A percentile compares a stretch with the other conserved stretches of the same genome.
Evolutionary conservation across 1,140 invertebrate genomes (phyloP).

Genomic region (Littorina saxatilis): DNA sequence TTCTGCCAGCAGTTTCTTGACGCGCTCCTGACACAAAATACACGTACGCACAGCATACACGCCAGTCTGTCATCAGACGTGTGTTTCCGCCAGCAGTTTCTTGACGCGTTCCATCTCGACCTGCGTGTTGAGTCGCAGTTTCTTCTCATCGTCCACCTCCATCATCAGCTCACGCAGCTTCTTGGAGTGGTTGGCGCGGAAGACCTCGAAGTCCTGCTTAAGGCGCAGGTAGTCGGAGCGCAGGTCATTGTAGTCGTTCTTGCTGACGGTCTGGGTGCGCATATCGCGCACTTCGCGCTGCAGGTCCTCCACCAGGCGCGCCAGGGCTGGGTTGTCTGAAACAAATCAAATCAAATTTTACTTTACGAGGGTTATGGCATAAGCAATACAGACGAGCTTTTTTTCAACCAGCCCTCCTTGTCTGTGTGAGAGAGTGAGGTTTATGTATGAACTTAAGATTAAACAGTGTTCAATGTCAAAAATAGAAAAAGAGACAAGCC

Average conservation of each 20-base stretch:
- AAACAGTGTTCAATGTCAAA: background rate
- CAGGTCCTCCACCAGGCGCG: slow-evolving; percentile 62
- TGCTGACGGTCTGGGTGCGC: slow-evolving; percentile 62
- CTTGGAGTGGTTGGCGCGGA: slow-evolving; percentile 64
- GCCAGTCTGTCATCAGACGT: slow-evolving; percentile 56
- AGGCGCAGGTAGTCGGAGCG: slow-evolving; percentile 65
- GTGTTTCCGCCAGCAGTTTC: slow-evolving; percentile 68
- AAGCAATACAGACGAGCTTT: too few relatives aligned
- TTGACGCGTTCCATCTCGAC: slow-evolving; percentile 75
- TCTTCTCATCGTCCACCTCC: slow-evolving; percentile 76
- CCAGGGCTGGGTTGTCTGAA: background rate
- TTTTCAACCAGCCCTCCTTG: background rate
- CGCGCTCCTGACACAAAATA: too few relatives aligned
- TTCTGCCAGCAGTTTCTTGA: too few relatives aligned
- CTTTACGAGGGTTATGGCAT: too few relatives aligned
- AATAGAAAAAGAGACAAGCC: too few relatives aligned
- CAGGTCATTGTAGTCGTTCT: slow-evolving; percentile 66
- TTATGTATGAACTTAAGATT: background rate
- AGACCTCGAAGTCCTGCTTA: slow-evolving; percentile 62
- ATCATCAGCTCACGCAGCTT: slow-evolving; percentile 69
- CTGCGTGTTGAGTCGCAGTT: slow-evolving; percentile 72
- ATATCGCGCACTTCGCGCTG: slow-evolving; percentile 62
- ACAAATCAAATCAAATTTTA: too few relatives aligned
- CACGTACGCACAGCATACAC: background rate
- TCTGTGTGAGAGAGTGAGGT: too few relatives aligned